A percentile compares a stretch with the other conserved stretches of the same genome.
Conservation (phyloP, 2,797 vertebrate genomes). For the Loris lydekkerianus region DNA sequence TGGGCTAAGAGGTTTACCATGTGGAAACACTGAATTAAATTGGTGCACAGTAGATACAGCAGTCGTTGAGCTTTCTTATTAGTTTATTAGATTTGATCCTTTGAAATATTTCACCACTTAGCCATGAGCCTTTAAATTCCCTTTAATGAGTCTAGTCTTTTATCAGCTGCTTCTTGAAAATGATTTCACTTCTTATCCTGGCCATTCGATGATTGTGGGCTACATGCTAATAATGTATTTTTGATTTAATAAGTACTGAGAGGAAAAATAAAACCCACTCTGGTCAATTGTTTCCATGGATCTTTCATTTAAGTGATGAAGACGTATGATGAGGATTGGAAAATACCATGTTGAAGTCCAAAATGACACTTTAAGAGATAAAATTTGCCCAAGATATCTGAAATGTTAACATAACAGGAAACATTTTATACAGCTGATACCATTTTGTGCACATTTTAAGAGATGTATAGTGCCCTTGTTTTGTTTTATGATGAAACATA, state of each 20-base stretch:
- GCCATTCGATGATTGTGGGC: not conserved
- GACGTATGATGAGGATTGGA: not conserved
- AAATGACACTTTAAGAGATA: conserved; percentile 43
- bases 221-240: conserved; percentile 47
- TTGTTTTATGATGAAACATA: conserved; percentile 51
- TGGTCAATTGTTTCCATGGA: conserved; percentile 3
- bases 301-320: conserved; percentile 48
- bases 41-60: not conserved
- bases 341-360: not conserved
- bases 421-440: conserved; percentile 12
- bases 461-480: not conserved
- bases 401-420: not conserved
- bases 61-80: conserved; percentile 59
- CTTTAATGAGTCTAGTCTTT: conserved; percentile 64
- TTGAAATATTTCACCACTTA: conserved; percentile 73
- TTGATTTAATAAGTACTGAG: conserved; percentile 43
- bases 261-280: conserved; percentile 25
- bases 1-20: conserved; percentile 68
- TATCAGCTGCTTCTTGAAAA: conserved; percentile 68
- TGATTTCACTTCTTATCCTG: conserved; percentile 21
- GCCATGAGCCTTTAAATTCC: conserved; percentile 29
- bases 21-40: conserved; percentile 61
- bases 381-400: conserved; percentile 48
- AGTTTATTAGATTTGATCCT: conserved; percentile 74
- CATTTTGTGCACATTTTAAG: conserved; percentile 6